These are phyloP conservation scores for Drosophila pallidifrons DNA, from an alignment of 1,140 invertebrate species.

Conservation along the genomic window DNA sequence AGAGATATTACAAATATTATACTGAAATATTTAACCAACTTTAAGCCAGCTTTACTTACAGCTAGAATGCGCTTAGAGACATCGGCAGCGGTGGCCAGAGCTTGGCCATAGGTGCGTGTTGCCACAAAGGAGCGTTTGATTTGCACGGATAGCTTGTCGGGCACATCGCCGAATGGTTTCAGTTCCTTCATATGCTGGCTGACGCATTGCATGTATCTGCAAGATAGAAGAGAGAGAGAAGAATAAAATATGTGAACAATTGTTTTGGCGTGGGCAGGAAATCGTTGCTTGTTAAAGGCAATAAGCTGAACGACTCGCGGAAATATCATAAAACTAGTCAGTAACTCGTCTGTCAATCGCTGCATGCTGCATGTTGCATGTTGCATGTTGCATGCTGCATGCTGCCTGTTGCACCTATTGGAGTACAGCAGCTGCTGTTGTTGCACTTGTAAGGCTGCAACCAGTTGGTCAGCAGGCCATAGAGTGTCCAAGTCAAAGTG, in stretches of 20 bases:
- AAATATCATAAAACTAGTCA: conserved; percentile 74
- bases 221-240: conserved; percentile 13
- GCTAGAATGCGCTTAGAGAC: conserved; percentile 93
- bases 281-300: conserved; percentile 66
- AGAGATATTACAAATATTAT: too few species aligned
- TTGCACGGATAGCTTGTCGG: conserved; percentile 94
- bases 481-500: conserved; percentile 37
- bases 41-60: conserved; percentile 86
- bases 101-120: conserved; percentile 96
- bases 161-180: conserved; percentile 97
- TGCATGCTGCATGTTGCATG: conserved; percentile 27
- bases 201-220: conserved; percentile 93
- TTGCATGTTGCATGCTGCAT: conserved; percentile 24
- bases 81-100: conserved; percentile 92
- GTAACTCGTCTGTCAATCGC: background rate
- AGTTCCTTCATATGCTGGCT: conserved; percentile 96
- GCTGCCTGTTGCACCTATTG: conserved; percentile 25
- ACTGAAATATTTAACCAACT: too few species aligned
- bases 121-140: conserved; percentile 97
- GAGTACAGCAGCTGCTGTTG: conserved; percentile 49
- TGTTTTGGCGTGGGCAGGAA: conserved; percentile 50
- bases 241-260: conserved; percentile 21
- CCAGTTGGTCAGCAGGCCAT: conserved; percentile 40
- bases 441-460: conserved; percentile 69
- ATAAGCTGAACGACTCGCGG: conserved; percentile 61